Evolutionary conservation across 2,797 vertebrate species (phyloP).

Genomic region (Petrocephalus sullivani): DNA sequence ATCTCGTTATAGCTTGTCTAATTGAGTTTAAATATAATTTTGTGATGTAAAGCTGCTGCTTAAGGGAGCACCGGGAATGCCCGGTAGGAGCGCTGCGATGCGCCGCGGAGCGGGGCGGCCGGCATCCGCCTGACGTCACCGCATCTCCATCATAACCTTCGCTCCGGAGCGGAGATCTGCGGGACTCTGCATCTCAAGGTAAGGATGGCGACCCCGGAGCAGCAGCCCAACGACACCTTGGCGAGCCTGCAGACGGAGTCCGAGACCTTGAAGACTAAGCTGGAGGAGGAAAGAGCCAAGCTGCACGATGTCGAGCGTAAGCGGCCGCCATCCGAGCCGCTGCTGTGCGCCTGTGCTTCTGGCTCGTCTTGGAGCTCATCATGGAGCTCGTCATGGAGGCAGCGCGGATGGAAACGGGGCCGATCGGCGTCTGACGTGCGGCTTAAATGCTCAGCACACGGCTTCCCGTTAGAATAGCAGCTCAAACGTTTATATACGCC

Average conservation of each 20-base stretch:
- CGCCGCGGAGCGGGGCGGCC: conserved; percentile 26
- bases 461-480: background rate
- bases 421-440: background rate
- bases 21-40: background rate
- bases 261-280: conserved; percentile 86
- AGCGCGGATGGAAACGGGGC: background rate
- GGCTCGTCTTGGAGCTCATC: background rate
- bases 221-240: conserved; percentile 85
- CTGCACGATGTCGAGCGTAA: conserved; percentile 98
- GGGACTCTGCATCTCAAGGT: background rate
- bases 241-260: conserved; percentile 85
- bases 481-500: background rate
- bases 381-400: conserved; percentile 4
- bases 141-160: conserved; percentile 57
- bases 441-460: background rate
- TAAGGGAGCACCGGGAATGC: background rate
- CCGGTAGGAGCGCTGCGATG: background rate
- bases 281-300: conserved; percentile 96
- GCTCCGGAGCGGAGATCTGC: background rate
- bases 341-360: background rate
- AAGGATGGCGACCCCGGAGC: conserved; percentile 93
- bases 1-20: background rate
- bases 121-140: conserved; percentile 69
- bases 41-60: conserved; percentile 28
- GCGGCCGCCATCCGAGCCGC: conserved; percentile 55